phyloP scores from a whole-genome alignment of 2,888 invertebrate genomes.

The Drosophila kuntzei region DNA sequence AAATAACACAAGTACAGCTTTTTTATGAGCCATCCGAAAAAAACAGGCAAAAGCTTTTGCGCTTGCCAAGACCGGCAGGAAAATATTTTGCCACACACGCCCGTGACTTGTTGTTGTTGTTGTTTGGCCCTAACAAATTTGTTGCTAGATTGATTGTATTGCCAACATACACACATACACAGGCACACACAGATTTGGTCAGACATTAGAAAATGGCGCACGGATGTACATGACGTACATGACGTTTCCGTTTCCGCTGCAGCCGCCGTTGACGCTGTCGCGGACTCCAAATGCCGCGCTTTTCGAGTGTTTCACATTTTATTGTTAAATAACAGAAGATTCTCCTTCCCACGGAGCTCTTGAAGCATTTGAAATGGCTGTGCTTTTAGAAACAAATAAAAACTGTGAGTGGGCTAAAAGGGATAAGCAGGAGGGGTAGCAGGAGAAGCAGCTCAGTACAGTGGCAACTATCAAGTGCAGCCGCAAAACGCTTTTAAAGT shows the following conservation, averaged over 20 bases:
- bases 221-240: slow-evolving; percentile 81
- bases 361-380: slow-evolving; percentile 33
- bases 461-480: slow-evolving; percentile 54
- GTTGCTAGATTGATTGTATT: slow-evolving; percentile 81
- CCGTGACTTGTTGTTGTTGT: slow-evolving; percentile 30
- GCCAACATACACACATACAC: slow-evolving; percentile 38
- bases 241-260: slow-evolving; percentile 82
- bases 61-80: slow-evolving; percentile 18
- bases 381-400: slow-evolving; percentile 52
- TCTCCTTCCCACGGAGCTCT: neutral
- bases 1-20: slow-evolving; percentile 30
- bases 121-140: slow-evolving; percentile 65
- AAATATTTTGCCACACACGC: slow-evolving; percentile 57
- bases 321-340: slow-evolving; percentile 48
- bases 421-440: slow-evolving; percentile 3
- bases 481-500: slow-evolving; percentile 71
- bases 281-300: slow-evolving; percentile 50
- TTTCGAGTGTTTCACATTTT: slow-evolving; percentile 64
- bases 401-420: slow-evolving; percentile 19
- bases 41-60: slow-evolving; percentile 55
- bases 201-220: slow-evolving; percentile 55
- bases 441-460: slow-evolving; percentile 1
- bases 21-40: slow-evolving; percentile 38
- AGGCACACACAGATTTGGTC: slow-evolving; percentile 41
- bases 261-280: slow-evolving; percentile 57